Percentiles rank a stretch among this genome's conserved stretches.
phyloP scores from a whole-genome alignment of 2,888 invertebrate species.

The Nipponacmea schrenckii region DNA sequence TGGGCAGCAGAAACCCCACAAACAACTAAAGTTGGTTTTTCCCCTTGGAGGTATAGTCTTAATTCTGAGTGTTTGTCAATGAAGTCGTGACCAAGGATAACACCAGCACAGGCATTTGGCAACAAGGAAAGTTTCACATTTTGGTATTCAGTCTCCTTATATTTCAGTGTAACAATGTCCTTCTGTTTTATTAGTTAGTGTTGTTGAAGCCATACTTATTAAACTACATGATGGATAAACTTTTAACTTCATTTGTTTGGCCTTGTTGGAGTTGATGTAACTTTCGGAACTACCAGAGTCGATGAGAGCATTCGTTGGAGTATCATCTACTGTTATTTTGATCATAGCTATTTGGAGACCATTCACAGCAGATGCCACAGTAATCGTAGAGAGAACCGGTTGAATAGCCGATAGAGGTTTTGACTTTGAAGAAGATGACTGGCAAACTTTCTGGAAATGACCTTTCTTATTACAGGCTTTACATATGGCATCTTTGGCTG shows the following conservation, averaged over 20 bases:
- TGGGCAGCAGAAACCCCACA: not conserved
- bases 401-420: not conserved
- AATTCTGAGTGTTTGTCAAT: not conserved
- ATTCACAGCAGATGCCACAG: not conserved
- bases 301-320: not conserved
- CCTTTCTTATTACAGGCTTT: not conserved
- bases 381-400: not conserved
- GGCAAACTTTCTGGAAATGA: no score
- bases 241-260: not conserved
- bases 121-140: not conserved
- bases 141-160: not conserved
- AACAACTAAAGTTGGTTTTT: not conserved
- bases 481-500: not conserved
- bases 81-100: not conserved
- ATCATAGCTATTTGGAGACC: not conserved
- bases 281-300: conserved; percentile 1
- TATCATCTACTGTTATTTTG: not conserved
- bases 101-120: not conserved
- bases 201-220: conserved; percentile 2
- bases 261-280: not conserved
- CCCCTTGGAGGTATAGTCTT: not conserved
- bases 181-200: not conserved
- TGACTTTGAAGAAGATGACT: not conserved
- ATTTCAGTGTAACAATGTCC: not conserved
- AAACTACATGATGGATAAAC: not conserved